phyloP scores from a whole-genome alignment of 2,797 vertebrate genomes.

The Distichodus sexfasciatus region DNA sequence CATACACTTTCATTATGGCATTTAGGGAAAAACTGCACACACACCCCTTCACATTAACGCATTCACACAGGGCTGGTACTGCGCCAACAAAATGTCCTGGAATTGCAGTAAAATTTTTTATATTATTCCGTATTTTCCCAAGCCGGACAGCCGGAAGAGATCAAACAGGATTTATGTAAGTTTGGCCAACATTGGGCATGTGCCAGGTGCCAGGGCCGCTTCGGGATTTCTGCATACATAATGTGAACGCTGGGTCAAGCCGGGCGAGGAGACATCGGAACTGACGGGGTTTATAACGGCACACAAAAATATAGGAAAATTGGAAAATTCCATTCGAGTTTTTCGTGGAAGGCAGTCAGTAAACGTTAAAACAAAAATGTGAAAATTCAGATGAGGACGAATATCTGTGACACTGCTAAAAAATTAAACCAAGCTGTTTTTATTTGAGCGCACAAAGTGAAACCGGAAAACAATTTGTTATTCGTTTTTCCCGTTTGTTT shows the following conservation, averaged over 20 bases:
- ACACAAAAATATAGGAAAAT: too few species aligned
- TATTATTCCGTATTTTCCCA: conserved; percentile 14
- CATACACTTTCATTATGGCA: neutral
- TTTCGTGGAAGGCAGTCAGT: too few species aligned
- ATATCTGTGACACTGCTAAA: too few species aligned
- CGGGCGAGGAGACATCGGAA: conserved; percentile 53
- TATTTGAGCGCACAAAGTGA: too few species aligned
- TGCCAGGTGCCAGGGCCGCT: neutral
- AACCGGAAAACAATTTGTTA: too few species aligned
- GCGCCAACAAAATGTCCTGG: neutral
- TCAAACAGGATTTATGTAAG: conserved; percentile 42
- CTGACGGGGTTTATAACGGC: conserved; percentile 19
- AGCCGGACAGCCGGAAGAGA: conserved; percentile 34
- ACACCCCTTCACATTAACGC: neutral
- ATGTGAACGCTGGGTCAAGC: neutral
- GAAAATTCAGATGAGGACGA: too few species aligned
- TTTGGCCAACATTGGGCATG: neutral
- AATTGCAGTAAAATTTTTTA: neutral
- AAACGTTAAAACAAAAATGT: too few species aligned
- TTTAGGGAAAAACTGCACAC: too few species aligned
- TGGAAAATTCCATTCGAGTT: too few species aligned
- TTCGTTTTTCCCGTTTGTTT: too few species aligned
- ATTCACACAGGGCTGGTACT: neutral
- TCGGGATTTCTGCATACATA: conserved; percentile 17
- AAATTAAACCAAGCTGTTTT: too few species aligned